These are phyloP conservation scores for Pseudomyrmex dendroicus DNA, from an alignment of 1,140 invertebrate genomes.

Conservation along the genomic window DNA sequence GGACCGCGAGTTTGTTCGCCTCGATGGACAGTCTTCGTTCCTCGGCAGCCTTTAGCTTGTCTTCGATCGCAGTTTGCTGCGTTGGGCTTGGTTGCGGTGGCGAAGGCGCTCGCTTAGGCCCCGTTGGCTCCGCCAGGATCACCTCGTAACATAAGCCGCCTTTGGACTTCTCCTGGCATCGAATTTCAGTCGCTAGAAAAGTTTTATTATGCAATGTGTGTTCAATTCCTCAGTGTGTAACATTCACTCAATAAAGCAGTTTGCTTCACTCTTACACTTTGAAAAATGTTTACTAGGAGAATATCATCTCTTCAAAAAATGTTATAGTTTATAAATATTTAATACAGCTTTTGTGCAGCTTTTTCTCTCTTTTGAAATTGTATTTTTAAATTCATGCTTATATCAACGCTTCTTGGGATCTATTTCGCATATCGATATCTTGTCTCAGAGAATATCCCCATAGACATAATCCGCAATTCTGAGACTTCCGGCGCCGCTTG, in stretches of 20 bases:
- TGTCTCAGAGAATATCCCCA: background rate
- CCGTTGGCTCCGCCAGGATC: conserved; percentile 93
- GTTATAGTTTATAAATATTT: too few species aligned
- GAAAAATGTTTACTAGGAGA: too few species aligned
- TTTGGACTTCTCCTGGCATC: conserved; percentile 94
- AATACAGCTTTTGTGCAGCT: too few species aligned
- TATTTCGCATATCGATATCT: background rate
- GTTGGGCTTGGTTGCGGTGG: conserved; percentile 83
- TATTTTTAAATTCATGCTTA: too few species aligned
- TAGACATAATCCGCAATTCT: conserved; percentile 1
- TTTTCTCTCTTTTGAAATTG: too few species aligned
- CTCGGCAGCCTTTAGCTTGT: conserved; percentile 95
- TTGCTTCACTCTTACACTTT: background rate
- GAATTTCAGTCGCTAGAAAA: conserved; percentile 91
- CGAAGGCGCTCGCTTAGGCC: conserved; percentile 88
- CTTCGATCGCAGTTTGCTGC: conserved; percentile 91
- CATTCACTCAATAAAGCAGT: background rate
- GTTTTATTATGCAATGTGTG: background rate
- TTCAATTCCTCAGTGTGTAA: background rate
- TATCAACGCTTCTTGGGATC: background rate
- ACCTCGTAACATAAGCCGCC: conserved; percentile 97
- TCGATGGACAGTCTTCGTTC: conserved; percentile 95
- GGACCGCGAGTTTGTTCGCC: conserved; percentile 92
- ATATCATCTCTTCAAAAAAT: too few species aligned
- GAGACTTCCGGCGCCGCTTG: conserved; percentile 51